Evolutionary conservation across 2,113 vertebrate species (phyloP), one percentile per base, ranked within the genome.

Genomic region (Trichomycterus rosablanca): DNA sequence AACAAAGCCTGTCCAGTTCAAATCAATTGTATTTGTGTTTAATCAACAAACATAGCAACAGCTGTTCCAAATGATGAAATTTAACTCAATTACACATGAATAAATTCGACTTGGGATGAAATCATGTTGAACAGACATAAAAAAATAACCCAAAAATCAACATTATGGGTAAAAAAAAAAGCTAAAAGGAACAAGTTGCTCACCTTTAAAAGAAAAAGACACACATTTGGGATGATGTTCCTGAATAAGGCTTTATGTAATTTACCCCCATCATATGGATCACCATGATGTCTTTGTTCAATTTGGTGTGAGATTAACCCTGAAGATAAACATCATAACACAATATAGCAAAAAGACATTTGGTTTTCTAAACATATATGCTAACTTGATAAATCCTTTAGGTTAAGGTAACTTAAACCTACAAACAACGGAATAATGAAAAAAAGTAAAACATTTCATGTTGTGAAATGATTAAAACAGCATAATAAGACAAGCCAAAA

Each of bases 301-400:
- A 82, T 84, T 88, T 88, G 87, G 84, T 87, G 84, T 83, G 74
- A 79, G 80, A 75, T 76, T 81, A 78, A 78, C 84, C 84, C 84
- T 85, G 84, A 86, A 85, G 77, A 70, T 44, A 77, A 82, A 67
- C 72, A 34, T 15, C 22, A 52, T 7, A 49, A 7, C 71, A 53
- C 37, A 42, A 58, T 40, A 42, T 14, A 28, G 22, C 28, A 24
- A 46, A 19, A n/a, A 20, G 4, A 34, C 4, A 54, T 68, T 72
- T 55, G 63, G 59, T 59, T 68, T 64, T 43, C 70, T 72, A 63
- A 54, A 64, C 30, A 22, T 14, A 59, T 44, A 63, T 9, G 19
- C 24, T 5, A 40, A 51, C 30, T 23, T 37, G 12, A 3, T 4
- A 30, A 30, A 30, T 4, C 26, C n/a, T n/a, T n/a, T n/a, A n/a